These are phyloP conservation scores for Epinotia bilunana DNA, from an alignment of 2,888 invertebrate genomes.

Conservation along the genomic window DNA sequence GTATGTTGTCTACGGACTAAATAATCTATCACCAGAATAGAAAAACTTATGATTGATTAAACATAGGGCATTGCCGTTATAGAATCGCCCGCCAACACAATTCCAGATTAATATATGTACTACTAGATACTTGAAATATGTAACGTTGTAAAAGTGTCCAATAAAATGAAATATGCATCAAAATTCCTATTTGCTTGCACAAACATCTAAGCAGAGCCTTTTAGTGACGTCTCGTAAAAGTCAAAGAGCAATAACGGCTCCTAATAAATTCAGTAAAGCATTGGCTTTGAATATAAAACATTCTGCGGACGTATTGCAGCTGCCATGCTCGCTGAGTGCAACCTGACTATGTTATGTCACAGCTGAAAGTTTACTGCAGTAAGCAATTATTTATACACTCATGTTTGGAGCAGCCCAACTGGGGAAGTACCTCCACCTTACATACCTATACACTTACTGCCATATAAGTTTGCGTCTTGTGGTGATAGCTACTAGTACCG, in stretches of 20 bases:
- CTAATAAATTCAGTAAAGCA: conserved; percentile 24
- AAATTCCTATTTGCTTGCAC: background rate
- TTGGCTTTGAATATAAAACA: conserved; percentile 39
- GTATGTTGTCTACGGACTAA: too few species aligned
- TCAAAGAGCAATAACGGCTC: conserved; percentile 29
- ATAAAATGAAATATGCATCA: conserved; percentile 14
- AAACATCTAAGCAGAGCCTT: conserved; percentile 20
- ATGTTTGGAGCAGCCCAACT: too few species aligned
- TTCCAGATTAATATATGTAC: too few species aligned
- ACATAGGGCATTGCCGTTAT: too few species aligned
- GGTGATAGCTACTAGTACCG: too few species aligned
- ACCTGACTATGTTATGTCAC: conserved; percentile 28
- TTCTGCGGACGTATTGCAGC: conserved; percentile 27
- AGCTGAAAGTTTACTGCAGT: conserved; percentile 6
- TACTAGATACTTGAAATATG: conserved; percentile 2
- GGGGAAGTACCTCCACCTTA: too few species aligned
- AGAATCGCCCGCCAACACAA: too few species aligned
- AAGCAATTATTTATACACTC: background rate
- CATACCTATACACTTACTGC: too few species aligned
- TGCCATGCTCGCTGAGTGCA: conserved; percentile 29
- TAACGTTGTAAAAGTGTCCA: background rate
- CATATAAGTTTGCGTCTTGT: too few species aligned
- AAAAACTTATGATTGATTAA: too few species aligned
- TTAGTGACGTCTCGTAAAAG: conserved; percentile 29
- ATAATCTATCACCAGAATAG: too few species aligned